Evolutionary conservation across 1,140 invertebrate genomes (phyloP), one percentile per base, ranked within the genome.

Genomic region (Vanessa tameamea): DNA sequence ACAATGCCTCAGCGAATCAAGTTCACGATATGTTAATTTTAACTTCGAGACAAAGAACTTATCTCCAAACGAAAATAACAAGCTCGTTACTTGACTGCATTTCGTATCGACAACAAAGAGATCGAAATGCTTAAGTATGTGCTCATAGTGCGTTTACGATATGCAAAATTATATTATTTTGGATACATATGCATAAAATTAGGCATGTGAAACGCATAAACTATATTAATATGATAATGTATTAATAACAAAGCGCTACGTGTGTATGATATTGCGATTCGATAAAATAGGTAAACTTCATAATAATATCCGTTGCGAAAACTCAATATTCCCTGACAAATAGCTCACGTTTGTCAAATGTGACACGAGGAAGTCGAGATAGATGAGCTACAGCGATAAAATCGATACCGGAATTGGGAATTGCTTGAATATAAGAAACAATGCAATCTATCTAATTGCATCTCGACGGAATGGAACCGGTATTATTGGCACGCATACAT

Each of bases 371-470:
- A 83, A 82, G 70, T 79, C 72, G 69, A 70, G 72, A 84, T 79
- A 78, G 75, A 82, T 82, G 69, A 76, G 73, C 65, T 72, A 26
- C n/a, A 59, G 48, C 72, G 79, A 86, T 83, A 81, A 79, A 78
- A 70, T 78, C 72, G 51, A 73, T 78, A 74, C 73, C 77, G 78
- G 77, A 77, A 79, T 73, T n/a, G 74, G 47, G 65, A 68, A 72
- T 72, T 48, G 72, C 47, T 67, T 76, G 79, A 75, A 82, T 80
- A 86, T 66, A 72, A 70, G 82, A 82, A 86, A 79, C 78, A 79
- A 78, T 70, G 53, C 72, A 80, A 82, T 82, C 68, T 69, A 50
- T 72, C 71, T 72, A 72, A 72, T 83, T 79, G 78, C 75, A 82
- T 82, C 75, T 77, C 80, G 61, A 63, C 57, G 16, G 72, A 71